Evolutionary conservation across 2,888 invertebrate genomes (phyloP).

Genomic region (Nomada fucata): DNA sequence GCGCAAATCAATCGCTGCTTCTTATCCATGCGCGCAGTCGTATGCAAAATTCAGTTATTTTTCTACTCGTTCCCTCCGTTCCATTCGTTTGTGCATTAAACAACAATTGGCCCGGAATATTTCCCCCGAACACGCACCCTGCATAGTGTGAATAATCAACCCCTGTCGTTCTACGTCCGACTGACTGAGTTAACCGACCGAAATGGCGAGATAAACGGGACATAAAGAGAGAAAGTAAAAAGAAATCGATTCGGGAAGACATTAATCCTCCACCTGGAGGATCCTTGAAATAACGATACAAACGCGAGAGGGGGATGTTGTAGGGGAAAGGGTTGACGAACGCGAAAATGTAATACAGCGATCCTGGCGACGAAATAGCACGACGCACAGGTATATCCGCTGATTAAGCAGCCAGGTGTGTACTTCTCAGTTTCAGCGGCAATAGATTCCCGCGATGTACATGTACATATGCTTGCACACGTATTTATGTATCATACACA

Average conservation of each 20-base stretch:
- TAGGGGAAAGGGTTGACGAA: background rate
- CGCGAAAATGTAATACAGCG: background rate
- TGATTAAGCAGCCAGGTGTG: conserved; percentile 41
- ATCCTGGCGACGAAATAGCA: conserved; percentile 2
- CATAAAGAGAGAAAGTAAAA: background rate
- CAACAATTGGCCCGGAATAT: too few species aligned
- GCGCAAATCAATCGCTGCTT: background rate
- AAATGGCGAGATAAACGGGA: too few species aligned
- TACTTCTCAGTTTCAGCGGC: conserved; percentile 61
- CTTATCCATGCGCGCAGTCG: background rate
- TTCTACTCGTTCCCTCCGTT: too few species aligned
- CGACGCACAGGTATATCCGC: background rate
- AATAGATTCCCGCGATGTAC: conserved; percentile 56
- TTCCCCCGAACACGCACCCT: background rate
- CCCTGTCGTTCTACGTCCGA: background rate
- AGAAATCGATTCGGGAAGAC: background rate
- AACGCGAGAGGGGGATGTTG: background rate
- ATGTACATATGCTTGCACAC: conserved; percentile 60
- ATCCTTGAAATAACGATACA: background rate
- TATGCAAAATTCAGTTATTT: too few species aligned
- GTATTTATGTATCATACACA: conserved; percentile 57
- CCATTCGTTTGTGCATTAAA: too few species aligned
- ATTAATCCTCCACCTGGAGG: background rate
- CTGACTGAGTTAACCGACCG: too few species aligned
- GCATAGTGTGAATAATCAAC: conserved; percentile 3